Percentiles rank a stretch among this genome's conserved stretches.
Conservation (phyloP, 2,113 vertebrate species). For the Rattus rattus region DNA sequence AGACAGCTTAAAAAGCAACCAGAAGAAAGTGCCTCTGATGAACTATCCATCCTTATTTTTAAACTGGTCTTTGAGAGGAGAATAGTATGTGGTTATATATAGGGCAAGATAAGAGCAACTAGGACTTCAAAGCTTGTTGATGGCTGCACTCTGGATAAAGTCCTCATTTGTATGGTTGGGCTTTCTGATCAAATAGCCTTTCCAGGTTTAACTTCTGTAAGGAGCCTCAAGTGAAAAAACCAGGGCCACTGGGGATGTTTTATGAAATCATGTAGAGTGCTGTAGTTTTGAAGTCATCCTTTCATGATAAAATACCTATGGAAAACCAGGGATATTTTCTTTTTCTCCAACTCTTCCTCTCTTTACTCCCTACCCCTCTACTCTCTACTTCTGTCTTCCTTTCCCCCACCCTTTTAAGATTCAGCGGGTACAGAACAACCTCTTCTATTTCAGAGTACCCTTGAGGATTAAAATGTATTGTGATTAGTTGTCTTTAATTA, state of each 20-base stretch:
- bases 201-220: not conserved
- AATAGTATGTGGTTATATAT: not conserved
- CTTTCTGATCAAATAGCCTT: conserved; percentile 23
- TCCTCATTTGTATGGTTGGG: not conserved
- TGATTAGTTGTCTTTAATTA: conserved; percentile 65
- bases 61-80: conserved; percentile 53
- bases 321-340: conserved; percentile 61
- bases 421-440: conserved; percentile 60
- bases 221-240: not conserved
- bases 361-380: not conserved
- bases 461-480: conserved; percentile 60
- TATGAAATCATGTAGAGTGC: conserved; percentile 55
- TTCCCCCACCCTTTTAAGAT: not conserved
- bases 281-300: conserved; percentile 48
- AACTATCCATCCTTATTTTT: conserved; percentile 59
- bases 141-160: not conserved
- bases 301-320: conserved; percentile 60
- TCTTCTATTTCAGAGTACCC: conserved; percentile 61
- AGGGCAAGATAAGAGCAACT: not conserved
- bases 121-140: conserved; percentile 41
- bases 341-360: too few species aligned
- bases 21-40: conserved; percentile 65
- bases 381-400: not conserved
- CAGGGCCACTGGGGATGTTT: conserved; percentile 14
- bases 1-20: conserved; percentile 48